Evolutionary conservation across 2,888 invertebrate genomes (phyloP), one percentile per base, ranked within the genome.

Genomic region (Sarcophaga rosellei): DNA sequence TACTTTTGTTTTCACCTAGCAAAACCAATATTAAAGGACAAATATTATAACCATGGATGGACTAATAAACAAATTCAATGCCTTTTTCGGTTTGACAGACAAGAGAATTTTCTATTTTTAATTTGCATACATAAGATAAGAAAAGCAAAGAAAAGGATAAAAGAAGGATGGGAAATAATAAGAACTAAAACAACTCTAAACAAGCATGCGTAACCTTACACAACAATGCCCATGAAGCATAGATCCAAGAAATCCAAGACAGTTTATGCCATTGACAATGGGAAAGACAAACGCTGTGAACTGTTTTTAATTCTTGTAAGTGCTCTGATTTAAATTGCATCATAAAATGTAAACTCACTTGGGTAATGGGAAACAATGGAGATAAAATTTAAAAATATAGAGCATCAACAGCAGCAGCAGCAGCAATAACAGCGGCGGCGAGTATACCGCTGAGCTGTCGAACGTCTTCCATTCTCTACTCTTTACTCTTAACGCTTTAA

Each of bases 131-230:
- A 59, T 69, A 75, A 59, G 72, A 73, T 73, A 47, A 72, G 63
- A 57, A 69, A 25, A 57, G 21, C 20, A 35, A 35, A n/a, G 62
- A 23, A 59, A 59, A 70, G 65, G 6, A 6, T 35, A 35, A 35
- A 35, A 35, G 15, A 47, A 47, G 11, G 12, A 15, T 74, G 57
- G 4, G 15, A 70, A 61, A 45, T 44, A 59, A 70, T 25, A 3
- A 45, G 17, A 20, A 57, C 53, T 6, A 82, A 78, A 74, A 79
- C 72, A 74, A 79, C 72, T 80, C 72, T 78, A 78, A 76, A 83
- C 81, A 83, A 85, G 85, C 82, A 84, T 86, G 82, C 88, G 85
- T 44, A 88, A 87, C 86, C 86, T 88, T 88, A 84, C 81, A 87
- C 85, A 88, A 88, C 81, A 87, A 87, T 75, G 75, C 12, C 23